A percentile compares a stretch with the other conserved stretches of the same genome.
phyloP scores from a whole-genome alignment of 1,140 invertebrate species.

The Bombus sylvicola region DNA sequence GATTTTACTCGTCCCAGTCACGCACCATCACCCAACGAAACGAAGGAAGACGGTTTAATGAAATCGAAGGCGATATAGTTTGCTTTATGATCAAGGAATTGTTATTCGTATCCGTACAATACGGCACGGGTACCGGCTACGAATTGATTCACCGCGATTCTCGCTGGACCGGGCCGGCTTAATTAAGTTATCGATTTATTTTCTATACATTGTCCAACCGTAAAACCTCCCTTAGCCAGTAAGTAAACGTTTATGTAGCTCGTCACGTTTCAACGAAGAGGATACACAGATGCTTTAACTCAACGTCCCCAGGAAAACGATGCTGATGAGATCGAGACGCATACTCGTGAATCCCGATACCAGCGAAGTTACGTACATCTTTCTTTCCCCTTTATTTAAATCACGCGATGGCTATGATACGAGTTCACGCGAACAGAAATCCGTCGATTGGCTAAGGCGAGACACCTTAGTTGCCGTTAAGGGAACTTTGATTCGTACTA shows the following conservation, averaged over 20 bases:
- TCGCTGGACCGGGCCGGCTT: constrained; percentile 66
- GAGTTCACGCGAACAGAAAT: constrained; percentile 11
- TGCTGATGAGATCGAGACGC: constrained; percentile 47
- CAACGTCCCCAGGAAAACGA: constrained; percentile 38
- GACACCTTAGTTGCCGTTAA: constrained; percentile 10
- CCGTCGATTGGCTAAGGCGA: not conserved
- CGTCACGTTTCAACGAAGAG: constrained; percentile 61
- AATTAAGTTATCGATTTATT: constrained; percentile 81
- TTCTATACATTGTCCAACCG: constrained; percentile 71
- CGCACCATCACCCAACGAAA: constrained; percentile 68
- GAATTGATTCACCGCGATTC: constrained; percentile 77
- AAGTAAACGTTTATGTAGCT: constrained; percentile 67
- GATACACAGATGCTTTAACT: constrained; percentile 37
- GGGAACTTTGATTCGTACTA: constrained; percentile 24
- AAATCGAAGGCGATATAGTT: constrained; percentile 75
- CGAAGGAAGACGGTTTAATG: constrained; percentile 77
- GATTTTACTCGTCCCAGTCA: constrained; percentile 76
- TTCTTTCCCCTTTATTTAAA: constrained; percentile 28
- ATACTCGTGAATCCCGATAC: constrained; percentile 32
- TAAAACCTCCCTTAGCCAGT: constrained; percentile 52
- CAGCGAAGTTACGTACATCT: not conserved
- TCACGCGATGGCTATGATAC: not conserved
- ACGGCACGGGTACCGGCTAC: constrained; percentile 39
- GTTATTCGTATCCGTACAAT: constrained; percentile 73
- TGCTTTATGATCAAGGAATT: constrained; percentile 75